Evolutionary conservation across 2,113 vertebrate species (phyloP), one percentile per base, ranked within the genome.

Genomic region (Alouatta palliata): DNA sequence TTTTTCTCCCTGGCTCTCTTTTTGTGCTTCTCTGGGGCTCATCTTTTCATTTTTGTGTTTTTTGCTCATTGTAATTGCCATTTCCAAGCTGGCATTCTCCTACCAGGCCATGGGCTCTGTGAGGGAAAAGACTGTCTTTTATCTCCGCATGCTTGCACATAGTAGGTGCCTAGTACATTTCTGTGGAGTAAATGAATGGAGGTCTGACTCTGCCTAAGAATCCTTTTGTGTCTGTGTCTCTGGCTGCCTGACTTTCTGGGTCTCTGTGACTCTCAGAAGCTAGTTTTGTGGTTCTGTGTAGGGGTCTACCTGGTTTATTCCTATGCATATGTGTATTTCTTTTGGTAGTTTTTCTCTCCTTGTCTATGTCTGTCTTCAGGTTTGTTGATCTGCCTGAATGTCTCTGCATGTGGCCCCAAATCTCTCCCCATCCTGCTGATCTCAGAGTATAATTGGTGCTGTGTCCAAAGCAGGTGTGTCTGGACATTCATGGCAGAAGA

Each of bases 131-230:
- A 83, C 8, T 21, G 40, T 7, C 64, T 95, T 80, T 94, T 16
- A 56, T 82, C 35, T 75, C 89, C 27, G 16, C 11, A 16, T 27
- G 37, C 40, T 43, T 90, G 68, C 21, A 16, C 35, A 0, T 30
- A 94, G 94, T 83, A 94, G 96, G 88, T 45, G 19, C 52, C 82
- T 88, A 37, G 6, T 58, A 54, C 21, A 17, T 91, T 84, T 90
- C 70, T 43, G 40, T 71, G 79, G n/a, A 82, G n/a, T 52, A 56
- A 12, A 81, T 43, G 40, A 37, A 79, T n/a, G 20, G 45, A 8
- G 40, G 6, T 49, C 54, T 54, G 54, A 56, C 64, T 77, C 58
- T 95, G 54, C 54, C 32, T 30, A 35, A 45, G 76, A 75, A 70
- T 87, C 21, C 71, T 87, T 77, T 80, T 54, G 82, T 77, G 11